Evolutionary conservation across 2,888 invertebrate genomes (phyloP), one percentile per base, ranked within the genome.

Genomic region (Eilema sororculum): DNA sequence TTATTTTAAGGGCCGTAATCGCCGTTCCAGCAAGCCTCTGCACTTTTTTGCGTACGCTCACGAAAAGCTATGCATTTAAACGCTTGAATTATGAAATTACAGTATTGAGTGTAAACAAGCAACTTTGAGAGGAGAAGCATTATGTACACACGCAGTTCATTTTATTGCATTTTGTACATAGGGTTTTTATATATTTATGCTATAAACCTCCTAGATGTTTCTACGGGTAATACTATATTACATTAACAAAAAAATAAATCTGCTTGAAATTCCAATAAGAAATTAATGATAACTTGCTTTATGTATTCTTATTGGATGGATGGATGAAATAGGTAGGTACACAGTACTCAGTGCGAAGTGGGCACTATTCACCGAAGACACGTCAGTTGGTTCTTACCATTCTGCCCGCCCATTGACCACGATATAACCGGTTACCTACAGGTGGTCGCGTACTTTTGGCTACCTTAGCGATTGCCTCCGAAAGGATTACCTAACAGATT

Each of bases 1-100:
- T 95, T 95, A 95, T 95, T 95, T 94, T 93, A 95, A 94, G 93
- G 93, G 87, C 91, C 90, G 90, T 95, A 95, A 95, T 95, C 91
- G 91, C 89, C 88, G 91, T 91, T 88, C 88, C 89, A 86, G 91
- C 91, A 87, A 90, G 89, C 83, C 89, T 89, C 87, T 86, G 90
- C 87, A 85, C 89, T 91, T 94, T 93, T 92, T 87, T 87, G 83
- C 83, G 87, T 87, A 84, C 91, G 86, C 91, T 92, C 92, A 93
- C 93, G 91, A 91, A 95, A 94, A 94, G 93, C 93, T 95, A 95
- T 95, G 95, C 95, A 94, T 93, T 95, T 95, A 95, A 95, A 94
- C 94, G 94, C 93, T 91, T 93, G 90, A 93, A 95, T 95, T 95
- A 95, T 95, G 93, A 94, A 95, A 95, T 94, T 95, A 93, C 92